Percentiles rank a stretch among this genome's conserved stretches.
Conservation (phyloP, 2,113 vertebrate species). For the Callipepla californica region DNA sequence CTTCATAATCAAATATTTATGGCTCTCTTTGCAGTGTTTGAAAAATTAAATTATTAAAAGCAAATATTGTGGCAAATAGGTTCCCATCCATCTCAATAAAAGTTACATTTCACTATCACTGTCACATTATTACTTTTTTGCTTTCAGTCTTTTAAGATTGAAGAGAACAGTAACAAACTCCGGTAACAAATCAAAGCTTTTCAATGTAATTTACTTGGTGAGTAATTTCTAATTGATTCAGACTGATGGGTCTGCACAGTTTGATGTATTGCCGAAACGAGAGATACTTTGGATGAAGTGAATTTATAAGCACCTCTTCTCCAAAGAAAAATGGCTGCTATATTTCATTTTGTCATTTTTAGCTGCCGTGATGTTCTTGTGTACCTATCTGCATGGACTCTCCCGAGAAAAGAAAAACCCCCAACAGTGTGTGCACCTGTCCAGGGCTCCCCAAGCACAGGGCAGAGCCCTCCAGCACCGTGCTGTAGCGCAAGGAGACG, state of each 20-base stretch:
- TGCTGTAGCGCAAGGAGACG: too few relatives aligned
- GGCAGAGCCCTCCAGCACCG: not conserved
- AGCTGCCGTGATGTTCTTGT: constrained; percentile 72
- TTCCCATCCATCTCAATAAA: constrained; percentile 84
- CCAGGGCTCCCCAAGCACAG: not conserved
- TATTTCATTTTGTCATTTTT: constrained; percentile 84
- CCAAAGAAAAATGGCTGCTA: constrained; percentile 81
- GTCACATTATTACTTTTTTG: constrained; percentile 78
- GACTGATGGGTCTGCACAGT: constrained; percentile 75
- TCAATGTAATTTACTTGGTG: constrained; percentile 80
- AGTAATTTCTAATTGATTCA: constrained; percentile 89
- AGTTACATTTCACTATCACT: constrained; percentile 78
- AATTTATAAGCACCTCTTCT: constrained; percentile 81
- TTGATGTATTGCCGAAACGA: constrained; percentile 80
- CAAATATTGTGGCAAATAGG: constrained; percentile 85
- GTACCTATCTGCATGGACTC: constrained; percentile 32
- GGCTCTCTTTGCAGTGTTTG: constrained; percentile 70
- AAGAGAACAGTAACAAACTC: constrained; percentile 74
- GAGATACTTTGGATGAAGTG: constrained; percentile 75
- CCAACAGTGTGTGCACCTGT: not conserved
- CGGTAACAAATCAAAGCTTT: constrained; percentile 79
- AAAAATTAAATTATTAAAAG: constrained; percentile 88
- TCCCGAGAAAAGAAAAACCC: not conserved
- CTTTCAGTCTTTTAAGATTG: constrained; percentile 78
- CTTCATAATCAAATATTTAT: constrained; percentile 83